Base-by-base conservation (phyloP, 2,797 vertebrate species). In the Malacoraja senta region DNA sequence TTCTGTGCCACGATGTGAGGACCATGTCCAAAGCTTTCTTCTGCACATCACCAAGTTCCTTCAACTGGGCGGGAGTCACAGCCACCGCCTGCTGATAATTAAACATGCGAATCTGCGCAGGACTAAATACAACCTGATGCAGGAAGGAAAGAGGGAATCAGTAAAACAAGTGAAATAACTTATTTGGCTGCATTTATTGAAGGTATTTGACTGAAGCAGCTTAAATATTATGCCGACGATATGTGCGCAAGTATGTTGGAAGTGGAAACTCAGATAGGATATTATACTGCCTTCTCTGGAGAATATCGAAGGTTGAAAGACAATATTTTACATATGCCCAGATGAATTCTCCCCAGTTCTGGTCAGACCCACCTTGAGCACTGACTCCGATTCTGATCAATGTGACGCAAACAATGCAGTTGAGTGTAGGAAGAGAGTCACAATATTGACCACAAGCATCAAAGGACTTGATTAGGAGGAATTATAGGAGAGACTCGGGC, bases 1-100 rank as follows among this genome's bases (percentile, higher is more conserved):
- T 95, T 95, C 96, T 94, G 81, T 96, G 96, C 96, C 95, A 96
- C 0, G 95, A 96, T 2, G 95, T 96, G 58, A 98, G 95, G 78
- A 96, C 97, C 96, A 97, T 95, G 24, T 94, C 95, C 78, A 98
- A 94, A 13, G 97, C 97, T 0, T 94, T 96, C 93, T 29, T 95
- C 95, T 98, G 96, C 9, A 96, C 91, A 0, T 94, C 80, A 21
- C 95, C 95, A 93, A 97, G 94, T 58, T 86, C 94, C 1, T 93
- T 19, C 6, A 94, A 93, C 94, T 97, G 97, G 77, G 94, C 93
- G 0, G 91, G 3, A 0, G 97, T 97, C 74, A 98, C 95, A 12
- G 95, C 96, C 2, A 93, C 93, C 0, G 96, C 97, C 95, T 98
- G 97, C 93, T 97, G 96, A 29, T 97, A 97, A 77, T 96, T 96